These are phyloP conservation scores for Callinectes sapidus DNA, from an alignment of 2,888 invertebrate species.

Conservation along the genomic window DNA sequence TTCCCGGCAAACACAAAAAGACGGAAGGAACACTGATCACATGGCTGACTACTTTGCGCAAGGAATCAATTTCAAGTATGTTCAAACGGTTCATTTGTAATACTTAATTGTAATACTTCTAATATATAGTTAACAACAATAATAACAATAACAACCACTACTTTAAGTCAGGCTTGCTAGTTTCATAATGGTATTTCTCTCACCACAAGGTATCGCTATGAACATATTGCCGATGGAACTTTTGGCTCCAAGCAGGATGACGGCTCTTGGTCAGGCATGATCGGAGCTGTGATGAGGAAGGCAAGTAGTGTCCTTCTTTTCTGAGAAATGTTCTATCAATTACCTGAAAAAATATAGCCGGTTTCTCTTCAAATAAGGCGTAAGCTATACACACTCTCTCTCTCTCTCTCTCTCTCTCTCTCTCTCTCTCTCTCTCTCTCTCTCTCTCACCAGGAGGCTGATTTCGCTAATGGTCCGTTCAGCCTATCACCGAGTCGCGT, in stretches of 20 bases:
- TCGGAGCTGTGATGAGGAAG: conserved; percentile 31
- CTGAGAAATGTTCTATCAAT: not conserved
- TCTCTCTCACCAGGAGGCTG: conserved; percentile 41
- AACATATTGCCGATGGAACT: not conserved
- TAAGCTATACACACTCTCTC: not conserved
- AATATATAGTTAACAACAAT: no score
- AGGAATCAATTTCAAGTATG: conserved; percentile 31
- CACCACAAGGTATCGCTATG: conserved; percentile 14
- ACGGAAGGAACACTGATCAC: not conserved
- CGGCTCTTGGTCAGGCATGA: conserved; percentile 32
- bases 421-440: conserved; percentile 1
- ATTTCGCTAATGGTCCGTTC: conserved; percentile 44
- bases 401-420: not conserved
- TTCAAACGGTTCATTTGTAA: not conserved
- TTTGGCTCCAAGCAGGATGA: conserved; percentile 47
- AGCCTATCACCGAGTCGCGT: conserved; percentile 30
- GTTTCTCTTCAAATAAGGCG: no score
- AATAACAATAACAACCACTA: not conserved
- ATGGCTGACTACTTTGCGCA: conserved; percentile 3
- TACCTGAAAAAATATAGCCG: no score
- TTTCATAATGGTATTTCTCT: not conserved
- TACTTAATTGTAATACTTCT: no score
- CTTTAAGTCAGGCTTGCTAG: no score
- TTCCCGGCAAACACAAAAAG: not conserved
- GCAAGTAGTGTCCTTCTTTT: not conserved